phyloP scores from a whole-genome alignment of 2,797 vertebrate genomes.

The Gastrophryne carolinensis region DNA sequence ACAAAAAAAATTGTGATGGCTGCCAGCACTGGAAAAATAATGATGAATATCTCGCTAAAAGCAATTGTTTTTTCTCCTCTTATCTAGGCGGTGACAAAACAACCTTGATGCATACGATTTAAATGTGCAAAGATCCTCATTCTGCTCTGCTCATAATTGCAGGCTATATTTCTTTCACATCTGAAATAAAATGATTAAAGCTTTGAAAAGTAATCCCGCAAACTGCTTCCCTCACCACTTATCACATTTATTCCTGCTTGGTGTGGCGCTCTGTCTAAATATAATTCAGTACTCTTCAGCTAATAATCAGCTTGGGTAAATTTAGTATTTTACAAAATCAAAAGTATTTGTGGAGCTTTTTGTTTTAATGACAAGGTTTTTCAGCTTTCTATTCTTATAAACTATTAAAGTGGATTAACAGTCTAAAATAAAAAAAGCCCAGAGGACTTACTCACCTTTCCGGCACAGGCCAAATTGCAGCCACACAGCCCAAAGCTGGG shows the following conservation, averaged over 20 bases:
- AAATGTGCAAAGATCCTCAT: constrained; percentile 4
- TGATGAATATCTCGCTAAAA: not conserved
- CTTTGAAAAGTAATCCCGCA: constrained; percentile 16
- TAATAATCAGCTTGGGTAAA: constrained; percentile 44
- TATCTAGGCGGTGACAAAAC: not conserved
- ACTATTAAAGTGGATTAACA: no score
- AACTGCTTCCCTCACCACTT: constrained; percentile 26
- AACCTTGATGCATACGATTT: constrained; percentile 28
- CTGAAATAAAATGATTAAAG: constrained; percentile 39
- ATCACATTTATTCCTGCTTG: constrained; percentile 49
- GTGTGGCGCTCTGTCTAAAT: constrained; percentile 44
- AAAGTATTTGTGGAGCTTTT: constrained; percentile 7
- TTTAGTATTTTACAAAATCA: constrained; percentile 27
- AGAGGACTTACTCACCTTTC: no score
- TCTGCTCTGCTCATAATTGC: constrained; percentile 10
- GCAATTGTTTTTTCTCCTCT: not conserved
- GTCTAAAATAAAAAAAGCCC: no score
- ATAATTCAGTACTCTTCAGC: constrained; percentile 50
- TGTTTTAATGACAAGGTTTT: not conserved
- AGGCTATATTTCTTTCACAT: constrained; percentile 11
- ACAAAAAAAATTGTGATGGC: not conserved
- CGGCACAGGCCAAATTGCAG: no score
- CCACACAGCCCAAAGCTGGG: no score
- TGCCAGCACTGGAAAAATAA: constrained; percentile 15
- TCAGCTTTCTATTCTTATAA: no score